A percentile compares a stretch with the other conserved stretches of the same genome.
Evolutionary conservation across 2,797 vertebrate genomes (phyloP).

Genomic region (Phataginus tetradactyla): DNA sequence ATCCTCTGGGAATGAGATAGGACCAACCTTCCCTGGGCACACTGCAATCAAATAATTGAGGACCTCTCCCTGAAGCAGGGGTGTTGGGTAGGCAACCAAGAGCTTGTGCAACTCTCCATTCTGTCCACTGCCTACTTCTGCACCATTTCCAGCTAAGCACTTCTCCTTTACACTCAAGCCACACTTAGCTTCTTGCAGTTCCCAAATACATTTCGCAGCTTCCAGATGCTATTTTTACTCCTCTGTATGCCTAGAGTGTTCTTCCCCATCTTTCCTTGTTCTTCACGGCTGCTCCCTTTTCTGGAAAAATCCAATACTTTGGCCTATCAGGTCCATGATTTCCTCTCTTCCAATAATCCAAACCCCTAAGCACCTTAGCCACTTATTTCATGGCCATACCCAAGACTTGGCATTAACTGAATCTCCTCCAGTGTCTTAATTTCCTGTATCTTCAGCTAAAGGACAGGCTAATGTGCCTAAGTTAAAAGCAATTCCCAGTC

Average conservation of each 20-base stretch:
- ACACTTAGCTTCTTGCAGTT: background rate
- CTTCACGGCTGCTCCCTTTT: background rate
- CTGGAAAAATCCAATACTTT: background rate
- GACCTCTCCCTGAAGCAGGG: background rate
- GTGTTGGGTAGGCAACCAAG: background rate
- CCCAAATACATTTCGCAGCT: background rate
- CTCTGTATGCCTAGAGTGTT: background rate
- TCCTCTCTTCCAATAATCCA: background rate
- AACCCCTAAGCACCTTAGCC: background rate
- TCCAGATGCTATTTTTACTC: background rate
- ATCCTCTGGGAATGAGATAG: background rate
- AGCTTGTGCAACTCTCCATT: background rate
- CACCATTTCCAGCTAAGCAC: background rate
- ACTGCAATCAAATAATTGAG: background rate
- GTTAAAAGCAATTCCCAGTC: background rate
- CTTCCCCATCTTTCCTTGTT: background rate
- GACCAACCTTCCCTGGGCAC: background rate
- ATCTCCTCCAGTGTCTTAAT: background rate
- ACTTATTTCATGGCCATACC: background rate
- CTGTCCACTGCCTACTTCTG: background rate
- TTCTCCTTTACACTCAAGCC: background rate
- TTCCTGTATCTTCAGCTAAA: slow-evolving; percentile 14
- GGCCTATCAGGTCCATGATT: background rate
- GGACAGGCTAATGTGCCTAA: background rate
- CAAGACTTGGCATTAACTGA: background rate